Percentiles rank a stretch among this genome's conserved stretches.
These are phyloP conservation scores for Trachelus tabidus DNA, from an alignment of 2,888 invertebrate species.

Conservation along the genomic window DNA sequence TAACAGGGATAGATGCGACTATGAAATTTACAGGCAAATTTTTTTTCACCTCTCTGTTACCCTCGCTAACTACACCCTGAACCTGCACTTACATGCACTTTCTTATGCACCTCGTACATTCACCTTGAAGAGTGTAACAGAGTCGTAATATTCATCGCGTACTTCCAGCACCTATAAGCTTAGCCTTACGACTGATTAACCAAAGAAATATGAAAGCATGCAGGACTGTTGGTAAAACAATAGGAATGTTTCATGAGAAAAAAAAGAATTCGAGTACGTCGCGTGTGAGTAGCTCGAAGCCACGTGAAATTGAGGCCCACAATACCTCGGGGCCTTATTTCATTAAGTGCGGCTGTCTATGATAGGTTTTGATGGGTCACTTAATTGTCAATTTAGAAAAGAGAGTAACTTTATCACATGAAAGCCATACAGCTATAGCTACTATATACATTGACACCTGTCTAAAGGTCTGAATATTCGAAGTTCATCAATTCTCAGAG, in stretches of 20 bases:
- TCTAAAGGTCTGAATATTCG: neutral
- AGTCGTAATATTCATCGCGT: neutral
- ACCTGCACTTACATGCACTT: neutral
- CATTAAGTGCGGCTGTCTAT: neutral
- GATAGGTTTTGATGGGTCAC: neutral
- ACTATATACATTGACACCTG: neutral
- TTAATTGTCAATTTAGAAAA: neutral
- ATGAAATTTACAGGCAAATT: neutral
- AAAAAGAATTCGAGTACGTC: neutral
- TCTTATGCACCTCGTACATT: neutral
- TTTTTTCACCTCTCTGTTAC: neutral
- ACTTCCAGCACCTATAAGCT: neutral
- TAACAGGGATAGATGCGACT: neutral
- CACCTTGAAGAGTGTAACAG: neutral
- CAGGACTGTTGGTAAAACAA: neutral
- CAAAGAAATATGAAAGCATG: neutral
- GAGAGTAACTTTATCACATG: neutral
- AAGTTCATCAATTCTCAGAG: neutral
- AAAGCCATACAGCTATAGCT: neutral
- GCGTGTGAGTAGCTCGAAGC: neutral
- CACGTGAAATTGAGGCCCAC: neutral
- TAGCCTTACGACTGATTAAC: neutral
- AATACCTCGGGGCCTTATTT: neutral
- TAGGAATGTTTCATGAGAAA: neutral
- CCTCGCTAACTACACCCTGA: neutral